Conservation (phyloP, 1,140 invertebrate genomes). For the Cephus cinctus region DNA sequence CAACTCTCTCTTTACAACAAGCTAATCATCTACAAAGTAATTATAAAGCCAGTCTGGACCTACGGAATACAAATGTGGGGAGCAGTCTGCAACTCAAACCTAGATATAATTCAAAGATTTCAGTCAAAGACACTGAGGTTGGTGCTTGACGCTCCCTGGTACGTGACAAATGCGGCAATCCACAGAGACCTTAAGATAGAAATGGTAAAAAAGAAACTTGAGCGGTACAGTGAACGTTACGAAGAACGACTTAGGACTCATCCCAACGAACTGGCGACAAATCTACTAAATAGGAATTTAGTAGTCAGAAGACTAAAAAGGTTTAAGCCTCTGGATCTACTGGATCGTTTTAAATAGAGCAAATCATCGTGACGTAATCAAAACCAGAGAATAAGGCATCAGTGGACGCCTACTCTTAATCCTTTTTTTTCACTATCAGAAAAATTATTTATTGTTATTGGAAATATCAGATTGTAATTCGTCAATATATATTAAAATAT, state of each 20-base stretch:
- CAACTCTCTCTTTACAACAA: too few relatives aligned
- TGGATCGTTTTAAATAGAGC: background rate
- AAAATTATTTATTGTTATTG: conserved; percentile 8
- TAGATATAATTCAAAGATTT: conserved; percentile 18
- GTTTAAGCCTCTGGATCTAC: conserved; percentile 3
- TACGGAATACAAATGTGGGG: conserved; percentile 31
- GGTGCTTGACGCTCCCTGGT: conserved; percentile 20
- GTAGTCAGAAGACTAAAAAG: background rate
- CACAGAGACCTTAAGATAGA: conserved; percentile 12
- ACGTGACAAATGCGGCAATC: conserved; percentile 7
- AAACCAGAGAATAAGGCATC: conserved; percentile 1
- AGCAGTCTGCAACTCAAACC: conserved; percentile 20
- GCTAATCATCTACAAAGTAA: too few relatives aligned
- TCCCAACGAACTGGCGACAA: conserved; percentile 7
- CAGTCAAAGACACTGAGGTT: conserved; percentile 22
- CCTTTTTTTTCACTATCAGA: background rate
- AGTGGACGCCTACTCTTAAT: conserved; percentile 2
- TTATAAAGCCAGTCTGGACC: too few relatives aligned
- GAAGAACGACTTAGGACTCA: conserved; percentile 1
- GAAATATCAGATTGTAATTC: conserved; percentile 5
- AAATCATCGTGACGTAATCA: background rate
- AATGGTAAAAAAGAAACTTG: background rate
- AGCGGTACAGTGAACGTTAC: background rate
- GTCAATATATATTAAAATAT: background rate
- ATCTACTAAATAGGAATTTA: background rate